Base-by-base conservation (phyloP, 2,888 invertebrate genomes). In the Nebria brevicollis region DNA sequence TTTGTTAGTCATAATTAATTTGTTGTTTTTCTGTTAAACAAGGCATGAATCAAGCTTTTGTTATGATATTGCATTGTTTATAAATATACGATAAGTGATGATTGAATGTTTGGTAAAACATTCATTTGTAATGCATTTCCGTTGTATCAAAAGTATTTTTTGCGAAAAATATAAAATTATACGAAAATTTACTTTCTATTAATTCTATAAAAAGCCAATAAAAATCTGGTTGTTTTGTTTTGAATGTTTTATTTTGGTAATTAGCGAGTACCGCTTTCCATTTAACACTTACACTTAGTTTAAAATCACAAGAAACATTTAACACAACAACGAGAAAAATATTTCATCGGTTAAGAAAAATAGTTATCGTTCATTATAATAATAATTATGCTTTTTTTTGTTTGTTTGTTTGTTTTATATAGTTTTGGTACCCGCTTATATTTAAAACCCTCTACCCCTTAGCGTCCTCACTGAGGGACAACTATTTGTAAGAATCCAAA, bases 271-370 rank as follows among this genome's bases (percentile, higher is more conserved):
- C 75, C 80, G 75, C 72, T 26, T 70, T 11, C 75, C 75, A 75
- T 64, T 72, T 72, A 80, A 80, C 80, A 80, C 72, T 80, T 80
- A 80, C 68, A 75, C 66, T 72, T 79, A 79, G n/a, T 66, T 75
- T 80, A 83, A 84, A 87, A 86, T 87, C 87, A 87, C 86, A 86
- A 85, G 83, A 85, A 83, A 84, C 84, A 85, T 84, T 83, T 83
- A 84, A 84, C 84, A 86, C 84, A 82, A 85, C 85, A 85, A 86
- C 85, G 85, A 86, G 85, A 86, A 85, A 85, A 84, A 85, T 84
- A 84, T 84, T 82, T 85, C 80, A 80, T 79, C 75, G 75, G 68
- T 54, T 87, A 87, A 86, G 86, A 88, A 88, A 88, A 88, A 87
- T 87, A 87, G 86, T 86, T 84, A 83, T 85, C 84, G 85, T 85